Base-by-base conservation (phyloP, 2,113 vertebrate species). In the Cnemophilus loriae region DNA sequence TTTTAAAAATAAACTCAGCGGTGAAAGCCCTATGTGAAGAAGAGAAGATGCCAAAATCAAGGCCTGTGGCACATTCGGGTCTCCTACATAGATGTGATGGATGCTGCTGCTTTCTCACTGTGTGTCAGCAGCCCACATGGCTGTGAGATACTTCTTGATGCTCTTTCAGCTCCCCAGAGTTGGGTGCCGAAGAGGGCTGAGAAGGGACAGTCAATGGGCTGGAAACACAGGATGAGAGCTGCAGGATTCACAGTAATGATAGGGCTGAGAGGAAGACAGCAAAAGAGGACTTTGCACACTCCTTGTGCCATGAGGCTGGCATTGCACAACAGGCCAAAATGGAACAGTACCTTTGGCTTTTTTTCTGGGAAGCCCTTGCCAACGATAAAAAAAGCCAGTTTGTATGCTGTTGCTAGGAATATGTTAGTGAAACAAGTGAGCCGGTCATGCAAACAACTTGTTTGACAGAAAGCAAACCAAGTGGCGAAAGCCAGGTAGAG, bases 1-100 rank as follows among this genome's bases (percentile, higher is more conserved):
- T 75, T 80, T 93, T 87, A 93, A 96, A 97, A 95, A 95, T 89
- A 96, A 93, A 94, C 73, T 68, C 60, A 39, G 26, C 68, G 70
- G 28, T 57, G 60, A 78, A 93, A 90, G 69, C 18, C 11, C 37
- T 60, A 15, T 6, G 12, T 23, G 65, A 91, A 83, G 53, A 88
- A 47, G 49, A 79, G 37, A 71, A 85, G 64, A 83, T 56, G 30
- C 22, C 64, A 90, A 57, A 92, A 42, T 63, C 52, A 57, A 89
- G 49, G 49, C 49, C 41, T 35, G 74, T 30, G 71, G 64, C 64
- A 49, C 5, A 3, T 60, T 57, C 83, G 81, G 39, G 30, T 65
- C 21, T 90, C 35, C 63, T 65, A 27, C 63, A 80, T 7, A 7
- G 9, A 33, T 9, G 4, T 20, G 64, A 44, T 6, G 27, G 88